Conservation (phyloP, 2,797 vertebrate genomes). For the Falco cherrug region DNA sequence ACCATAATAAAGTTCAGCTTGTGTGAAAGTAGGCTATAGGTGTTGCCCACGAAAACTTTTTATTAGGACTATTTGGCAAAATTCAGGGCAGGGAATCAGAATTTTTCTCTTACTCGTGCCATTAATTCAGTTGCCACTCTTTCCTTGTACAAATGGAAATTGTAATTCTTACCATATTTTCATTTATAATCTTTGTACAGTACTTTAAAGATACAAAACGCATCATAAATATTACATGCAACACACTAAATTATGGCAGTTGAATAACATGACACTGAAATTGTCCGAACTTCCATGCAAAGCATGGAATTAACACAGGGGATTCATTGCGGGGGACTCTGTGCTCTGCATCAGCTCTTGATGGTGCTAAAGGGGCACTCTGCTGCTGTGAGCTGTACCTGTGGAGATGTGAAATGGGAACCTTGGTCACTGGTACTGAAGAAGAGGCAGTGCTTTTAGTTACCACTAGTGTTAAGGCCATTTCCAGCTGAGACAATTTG, state of each 20-base stretch:
- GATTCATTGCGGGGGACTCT: not conserved
- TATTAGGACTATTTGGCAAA: not conserved
- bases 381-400: not conserved
- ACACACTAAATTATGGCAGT: not conserved
- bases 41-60: not conserved
- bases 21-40: not conserved
- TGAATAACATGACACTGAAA: not conserved
- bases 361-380: not conserved
- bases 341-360: not conserved
- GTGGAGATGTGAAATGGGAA: not conserved
- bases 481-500: not conserved
- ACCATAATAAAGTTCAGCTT: not conserved
- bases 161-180: not conserved
- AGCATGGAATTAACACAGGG: not conserved
- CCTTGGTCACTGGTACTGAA: not conserved
- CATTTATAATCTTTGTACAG: not conserved
- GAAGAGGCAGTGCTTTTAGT: not conserved
- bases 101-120: not conserved
- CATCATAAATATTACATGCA: not conserved
- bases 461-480: not conserved
- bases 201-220: not conserved
- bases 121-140: not conserved
- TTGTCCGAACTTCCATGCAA: not conserved
- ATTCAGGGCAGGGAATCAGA: not conserved
- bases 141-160: not conserved